Base-by-base conservation (phyloP, 92 coral and sea anemone species). In the Palythoa caribaeorum region DNA sequence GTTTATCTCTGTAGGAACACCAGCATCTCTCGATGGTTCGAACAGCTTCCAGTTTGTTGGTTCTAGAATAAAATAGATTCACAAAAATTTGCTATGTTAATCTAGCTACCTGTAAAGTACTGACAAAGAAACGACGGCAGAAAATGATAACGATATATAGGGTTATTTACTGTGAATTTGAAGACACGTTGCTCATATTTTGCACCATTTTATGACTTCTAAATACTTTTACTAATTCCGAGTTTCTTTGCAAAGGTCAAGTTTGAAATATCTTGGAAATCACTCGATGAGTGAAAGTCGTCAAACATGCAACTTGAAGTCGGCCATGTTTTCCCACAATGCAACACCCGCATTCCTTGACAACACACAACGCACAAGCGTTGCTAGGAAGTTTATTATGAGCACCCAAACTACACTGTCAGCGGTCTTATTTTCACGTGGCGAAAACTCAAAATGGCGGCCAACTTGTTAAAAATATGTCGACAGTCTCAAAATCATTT, bases 1-100 rank as follows among this genome's bases (percentile, higher is more conserved):
- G 99, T 55, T 83, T 94, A 78, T 97, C 99, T 19, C 99, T 85
- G 73, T 97, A 97, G 10, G 97, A 92, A 80, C 99, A 95, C 98
- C 98, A 97, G 71, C 87, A 83, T 77, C 87, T 86, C 74, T 97
- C 99, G 44, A 97, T 97, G 53, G 88, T 85, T 90, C 96, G 92
- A 28, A 94, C 89, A 51, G 97, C 95, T 84, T 92, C 97, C 88
- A 90, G 57, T 77, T 94, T 91, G 38, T 92, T 89, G 51, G 87
- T 87, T 50, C 98, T 94, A 80, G 57, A 20, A 77, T 9, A 53
- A 19, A 20, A 68, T 28, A 71, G 37, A 9, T 6, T 62, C 47
- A 77, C n/a, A 11, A 10, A n/a, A 6, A 47, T 35, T 50, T 17
- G 28, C 7, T 3, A 19, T 17, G 15, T 7, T 20, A 35, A 11